Evolutionary conservation across 2,113 vertebrate species (phyloP).

Genomic region (Marcusenius ussheri): DNA sequence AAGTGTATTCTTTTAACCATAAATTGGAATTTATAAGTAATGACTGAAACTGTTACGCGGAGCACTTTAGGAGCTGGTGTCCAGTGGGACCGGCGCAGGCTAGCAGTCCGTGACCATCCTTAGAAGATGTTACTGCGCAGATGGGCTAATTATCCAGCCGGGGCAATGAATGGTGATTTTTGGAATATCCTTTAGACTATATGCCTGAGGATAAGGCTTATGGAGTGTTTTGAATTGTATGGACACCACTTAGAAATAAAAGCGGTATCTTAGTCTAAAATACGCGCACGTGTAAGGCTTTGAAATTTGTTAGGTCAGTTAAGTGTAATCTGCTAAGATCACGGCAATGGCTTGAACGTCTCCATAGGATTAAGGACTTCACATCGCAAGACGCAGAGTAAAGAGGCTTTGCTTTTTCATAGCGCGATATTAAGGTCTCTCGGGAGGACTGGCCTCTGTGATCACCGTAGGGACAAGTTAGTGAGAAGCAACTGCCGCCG

Average conservation of each 20-base stretch:
- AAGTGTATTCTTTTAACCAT: neutral
- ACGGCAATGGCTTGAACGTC: constrained; percentile 47
- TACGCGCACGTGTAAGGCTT: neutral
- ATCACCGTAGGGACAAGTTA: constrained; percentile 10
- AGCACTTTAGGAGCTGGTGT: neutral
- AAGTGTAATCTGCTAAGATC: constrained; percentile 57
- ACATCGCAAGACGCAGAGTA: constrained; percentile 47
- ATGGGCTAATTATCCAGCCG: neutral
- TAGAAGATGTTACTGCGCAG: neutral
- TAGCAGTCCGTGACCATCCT: neutral
- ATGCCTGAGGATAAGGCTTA: neutral
- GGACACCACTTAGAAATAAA: neutral
- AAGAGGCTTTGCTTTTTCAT: constrained; percentile 57
- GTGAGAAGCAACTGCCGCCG: constrained; percentile 21
- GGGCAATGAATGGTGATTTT: neutral
- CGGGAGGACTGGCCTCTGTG: constrained; percentile 33
- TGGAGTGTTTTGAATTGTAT: neutral
- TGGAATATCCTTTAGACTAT: neutral
- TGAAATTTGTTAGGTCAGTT: constrained; percentile 40
- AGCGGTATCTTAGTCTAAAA: neutral
- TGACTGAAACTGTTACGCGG: neutral
- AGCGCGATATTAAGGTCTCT: constrained; percentile 38
- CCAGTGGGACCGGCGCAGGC: neutral
- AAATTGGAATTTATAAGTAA: neutral
- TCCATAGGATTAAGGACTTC: constrained; percentile 58